Percentiles rank a stretch among this genome's conserved stretches.
phyloP scores from a whole-genome alignment of 2,888 invertebrate genomes.

The Oscheius sp. region DNA sequence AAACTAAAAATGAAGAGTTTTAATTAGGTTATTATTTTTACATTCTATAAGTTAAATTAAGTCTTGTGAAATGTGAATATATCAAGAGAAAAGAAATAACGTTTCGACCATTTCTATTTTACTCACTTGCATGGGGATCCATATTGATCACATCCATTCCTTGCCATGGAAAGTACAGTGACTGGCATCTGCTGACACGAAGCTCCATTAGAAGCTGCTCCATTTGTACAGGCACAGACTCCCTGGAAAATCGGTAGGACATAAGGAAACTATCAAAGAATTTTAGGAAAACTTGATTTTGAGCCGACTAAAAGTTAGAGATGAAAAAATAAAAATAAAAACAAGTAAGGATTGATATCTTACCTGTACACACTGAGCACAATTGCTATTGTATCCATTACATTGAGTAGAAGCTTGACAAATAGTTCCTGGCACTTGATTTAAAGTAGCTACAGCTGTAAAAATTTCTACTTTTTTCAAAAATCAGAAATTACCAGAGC shows the following conservation, averaged over 20 bases:
- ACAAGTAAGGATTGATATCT: too few species aligned
- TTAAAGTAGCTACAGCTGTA: constrained; percentile 27
- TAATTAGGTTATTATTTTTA: too few species aligned
- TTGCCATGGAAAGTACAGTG: constrained; percentile 51
- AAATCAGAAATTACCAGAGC: constrained; percentile 31
- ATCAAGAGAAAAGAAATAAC: too few species aligned
- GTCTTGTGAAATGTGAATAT: too few species aligned
- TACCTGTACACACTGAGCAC: constrained; percentile 56
- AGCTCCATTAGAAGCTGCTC: constrained; percentile 58
- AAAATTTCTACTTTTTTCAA: not conserved
- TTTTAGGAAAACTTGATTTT: not conserved
- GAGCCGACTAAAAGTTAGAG: not conserved
- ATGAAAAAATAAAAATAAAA: not conserved
- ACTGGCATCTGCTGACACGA: constrained; percentile 56
- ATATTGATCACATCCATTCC: constrained; percentile 67
- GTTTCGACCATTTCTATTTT: too few species aligned
- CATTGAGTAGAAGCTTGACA: constrained; percentile 62
- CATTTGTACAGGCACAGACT: constrained; percentile 60
- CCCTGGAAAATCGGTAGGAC: too few species aligned
- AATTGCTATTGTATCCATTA: constrained; percentile 57
- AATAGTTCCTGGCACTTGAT: constrained; percentile 58
- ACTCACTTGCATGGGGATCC: constrained; percentile 57
- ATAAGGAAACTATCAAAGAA: too few species aligned
- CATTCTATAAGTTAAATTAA: too few species aligned
- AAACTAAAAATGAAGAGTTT: too few species aligned